Conservation (phyloP, 2,888 invertebrate species). For the Callyntrura sp. region DNA sequence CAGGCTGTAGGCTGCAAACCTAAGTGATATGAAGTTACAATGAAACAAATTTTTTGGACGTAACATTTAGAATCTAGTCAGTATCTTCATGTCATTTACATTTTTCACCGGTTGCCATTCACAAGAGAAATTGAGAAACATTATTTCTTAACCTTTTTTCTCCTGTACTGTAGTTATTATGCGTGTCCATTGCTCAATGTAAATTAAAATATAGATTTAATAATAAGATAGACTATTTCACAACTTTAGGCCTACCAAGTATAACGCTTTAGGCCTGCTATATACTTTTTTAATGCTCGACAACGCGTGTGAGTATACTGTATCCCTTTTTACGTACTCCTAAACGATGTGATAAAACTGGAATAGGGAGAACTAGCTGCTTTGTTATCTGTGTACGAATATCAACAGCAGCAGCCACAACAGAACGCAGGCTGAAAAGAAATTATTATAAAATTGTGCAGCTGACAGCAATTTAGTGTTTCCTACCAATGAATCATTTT, state of each 20-base stretch:
- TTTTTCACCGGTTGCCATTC: too few species aligned
- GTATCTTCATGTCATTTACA: too few species aligned
- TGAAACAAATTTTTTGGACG: too few species aligned
- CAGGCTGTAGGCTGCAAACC: too few species aligned
- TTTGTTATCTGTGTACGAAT: conserved; percentile 1
- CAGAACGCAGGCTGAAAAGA: conserved; percentile 44
- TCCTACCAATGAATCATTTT: conserved; percentile 74
- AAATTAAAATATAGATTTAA: conserved; percentile 38
- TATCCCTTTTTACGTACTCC: background rate
- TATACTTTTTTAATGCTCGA: background rate
- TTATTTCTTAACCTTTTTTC: background rate
- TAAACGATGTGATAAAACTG: too few species aligned
- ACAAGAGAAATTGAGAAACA: background rate
- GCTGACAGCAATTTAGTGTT: conserved; percentile 75
- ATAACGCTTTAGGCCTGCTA: background rate
- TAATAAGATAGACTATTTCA: background rate
- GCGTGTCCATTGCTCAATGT: background rate
- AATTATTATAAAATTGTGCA: conserved; percentile 70
- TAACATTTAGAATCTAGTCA: too few species aligned
- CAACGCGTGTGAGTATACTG: conserved; percentile 2
- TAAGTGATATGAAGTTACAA: too few species aligned
- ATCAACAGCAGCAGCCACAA: background rate
- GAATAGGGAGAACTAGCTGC: too few species aligned
- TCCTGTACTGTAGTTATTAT: background rate
- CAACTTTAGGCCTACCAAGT: too few species aligned